Conservation (phyloP, 2,888 invertebrate genomes). For the Gastracanthus pulcherrimus region DNA sequence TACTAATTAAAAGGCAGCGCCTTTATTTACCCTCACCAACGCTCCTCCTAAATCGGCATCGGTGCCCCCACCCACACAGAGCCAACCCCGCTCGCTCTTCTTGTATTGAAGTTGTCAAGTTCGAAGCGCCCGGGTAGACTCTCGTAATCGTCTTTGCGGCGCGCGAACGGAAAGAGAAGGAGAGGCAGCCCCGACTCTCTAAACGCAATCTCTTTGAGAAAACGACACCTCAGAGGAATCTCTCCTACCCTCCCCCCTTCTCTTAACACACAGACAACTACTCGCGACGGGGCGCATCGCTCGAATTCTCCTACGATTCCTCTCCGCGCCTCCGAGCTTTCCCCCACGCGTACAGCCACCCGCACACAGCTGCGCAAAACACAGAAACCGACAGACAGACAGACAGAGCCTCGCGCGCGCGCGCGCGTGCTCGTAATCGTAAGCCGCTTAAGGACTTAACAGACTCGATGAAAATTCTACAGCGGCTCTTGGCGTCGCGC, state of each 20-base stretch:
- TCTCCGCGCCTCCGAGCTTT: no score
- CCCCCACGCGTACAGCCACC: no score
- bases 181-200: not conserved
- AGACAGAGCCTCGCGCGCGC: not conserved
- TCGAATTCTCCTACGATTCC: not conserved
- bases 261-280: not conserved
- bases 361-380: not conserved
- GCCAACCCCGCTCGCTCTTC: no score
- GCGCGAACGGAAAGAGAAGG: not conserved
- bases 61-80: no score
- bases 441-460: constrained; percentile 75
- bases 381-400: not conserved
- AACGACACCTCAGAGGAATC: constrained; percentile 46
- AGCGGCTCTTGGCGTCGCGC: constrained; percentile 48
- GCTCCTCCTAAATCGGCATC: no score
- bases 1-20: no score
- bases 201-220: constrained; percentile 45
- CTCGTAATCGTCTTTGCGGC: constrained; percentile 41
- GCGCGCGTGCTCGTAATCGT: constrained; percentile 62
- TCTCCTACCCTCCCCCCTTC: not conserved
- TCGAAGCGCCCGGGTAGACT: not conserved
- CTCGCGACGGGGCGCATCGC: not conserved
- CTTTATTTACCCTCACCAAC: no score
- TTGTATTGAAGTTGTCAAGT: not conserved
- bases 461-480: constrained; percentile 73